Base-by-base conservation (phyloP, 2,888 invertebrate species). In the Uropetala carovei region DNA sequence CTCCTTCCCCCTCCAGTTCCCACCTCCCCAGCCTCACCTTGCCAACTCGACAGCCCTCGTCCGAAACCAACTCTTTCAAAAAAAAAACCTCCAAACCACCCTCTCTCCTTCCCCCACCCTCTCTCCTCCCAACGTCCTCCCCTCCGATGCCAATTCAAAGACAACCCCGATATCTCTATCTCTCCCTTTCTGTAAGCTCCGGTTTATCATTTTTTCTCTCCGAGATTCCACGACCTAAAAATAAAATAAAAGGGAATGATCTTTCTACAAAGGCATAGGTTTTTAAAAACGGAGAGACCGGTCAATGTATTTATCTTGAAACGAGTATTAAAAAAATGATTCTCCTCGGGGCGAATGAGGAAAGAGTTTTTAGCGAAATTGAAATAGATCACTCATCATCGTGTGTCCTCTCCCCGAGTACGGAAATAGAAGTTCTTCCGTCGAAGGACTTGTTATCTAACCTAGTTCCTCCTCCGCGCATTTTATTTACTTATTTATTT, bases 1-100 rank as follows among this genome's bases (percentile, higher is more conserved):
- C 93, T 93, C 93, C 93, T 93, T 93, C 94, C 60, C 82, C 14
- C 64, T 60, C 83, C 13, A 91, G 18, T 64, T 58, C 43, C 83
- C 13, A 91, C 11, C 64, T 58, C 43, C 30, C 68, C 92, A 18
- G 9, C 89, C 16, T 22, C 27, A 64, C 64, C 64, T 10, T 30
- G 30, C 14, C 16, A 30, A 86, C 86, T 30, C 86, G 0, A 30
- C 22, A 60, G 59, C 58, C 22, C 27, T 9, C 10, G 59, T 9
- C 64, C 60, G 11, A n/a, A 27, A 5, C 64, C 30, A 27, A 60
- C 64, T 64, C 43, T n/a, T 43, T 16, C 86, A 59, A 30, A 68
- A 64, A 64, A 64, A n/a, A 68, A 68, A 68, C 27, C 43, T 43
- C 43, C 43, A 27, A 75, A 75, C 22, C 22, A 75, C 27, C 75